These are phyloP conservation scores for Thera obeliscata DNA, from an alignment of 2,888 invertebrate species.

Conservation along the genomic window DNA sequence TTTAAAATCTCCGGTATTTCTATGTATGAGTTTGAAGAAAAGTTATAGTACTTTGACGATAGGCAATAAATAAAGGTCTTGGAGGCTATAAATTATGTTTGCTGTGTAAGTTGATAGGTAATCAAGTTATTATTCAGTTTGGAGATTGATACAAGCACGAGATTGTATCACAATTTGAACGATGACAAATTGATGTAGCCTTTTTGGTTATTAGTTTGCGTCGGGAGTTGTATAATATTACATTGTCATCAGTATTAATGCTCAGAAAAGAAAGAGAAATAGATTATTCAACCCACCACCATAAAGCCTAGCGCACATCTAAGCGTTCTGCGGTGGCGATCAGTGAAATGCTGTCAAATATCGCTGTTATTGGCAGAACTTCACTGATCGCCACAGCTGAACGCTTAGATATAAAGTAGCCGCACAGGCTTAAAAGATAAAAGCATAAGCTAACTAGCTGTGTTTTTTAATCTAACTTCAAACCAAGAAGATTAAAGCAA, in stretches of 20 bases:
- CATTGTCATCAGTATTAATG: neutral
- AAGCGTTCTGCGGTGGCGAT: too few species aligned
- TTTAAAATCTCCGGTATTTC: constrained; percentile 14
- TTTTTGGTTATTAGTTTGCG: constrained; percentile 7
- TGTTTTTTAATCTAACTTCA: too few species aligned
- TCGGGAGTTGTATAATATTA: neutral
- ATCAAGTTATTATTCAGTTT: constrained; percentile 30
- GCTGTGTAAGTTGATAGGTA: constrained; percentile 32
- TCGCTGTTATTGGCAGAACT: too few species aligned
- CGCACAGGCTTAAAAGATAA: too few species aligned
- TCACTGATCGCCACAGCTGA: too few species aligned
- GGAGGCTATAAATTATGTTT: constrained; percentile 33
- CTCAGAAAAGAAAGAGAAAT: neutral
- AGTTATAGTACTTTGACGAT: constrained; percentile 33
- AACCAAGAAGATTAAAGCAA: too few species aligned
- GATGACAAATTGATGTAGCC: constrained; percentile 18
- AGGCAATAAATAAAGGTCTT: constrained; percentile 33
- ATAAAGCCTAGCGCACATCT: too few species aligned
- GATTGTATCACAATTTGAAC: constrained; percentile 13
- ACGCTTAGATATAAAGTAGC: too few species aligned
- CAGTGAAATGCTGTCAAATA: too few species aligned
- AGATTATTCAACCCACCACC: too few species aligned
- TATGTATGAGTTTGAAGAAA: constrained; percentile 15
- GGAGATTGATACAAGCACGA: constrained; percentile 23
- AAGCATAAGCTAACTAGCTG: too few species aligned